Conservation (phyloP, 2,888 invertebrate species). For the Pecten maximus region DNA sequence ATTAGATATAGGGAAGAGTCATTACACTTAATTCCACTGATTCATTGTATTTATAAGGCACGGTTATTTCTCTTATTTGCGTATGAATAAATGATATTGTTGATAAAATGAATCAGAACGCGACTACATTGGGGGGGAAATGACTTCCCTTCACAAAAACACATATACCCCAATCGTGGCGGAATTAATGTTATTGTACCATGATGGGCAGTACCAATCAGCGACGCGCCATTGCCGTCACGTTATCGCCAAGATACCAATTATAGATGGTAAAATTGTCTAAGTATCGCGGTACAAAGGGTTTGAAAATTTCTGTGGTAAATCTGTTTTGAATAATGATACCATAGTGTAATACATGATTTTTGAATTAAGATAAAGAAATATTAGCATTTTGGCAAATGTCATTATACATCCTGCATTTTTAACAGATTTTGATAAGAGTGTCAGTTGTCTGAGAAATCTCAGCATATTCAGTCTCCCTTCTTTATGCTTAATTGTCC, state of each 20-base stretch:
- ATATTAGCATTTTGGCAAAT: conserved; percentile 15
- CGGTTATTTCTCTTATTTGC: conserved; percentile 24
- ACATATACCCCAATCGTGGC: conserved; percentile 33
- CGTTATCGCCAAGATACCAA: conserved; percentile 28
- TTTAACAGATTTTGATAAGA: conserved; percentile 21
- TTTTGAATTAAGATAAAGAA: conserved; percentile 33
- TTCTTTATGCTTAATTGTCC: background rate
- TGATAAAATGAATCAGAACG: conserved; percentile 25
- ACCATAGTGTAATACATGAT: background rate
- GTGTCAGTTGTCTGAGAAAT: background rate
- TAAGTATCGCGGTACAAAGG: conserved; percentile 6
- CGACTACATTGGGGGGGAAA: conserved; percentile 3
- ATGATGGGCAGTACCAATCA: conserved; percentile 32
- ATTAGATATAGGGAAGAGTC: conserved; percentile 41
- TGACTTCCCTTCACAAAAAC: conserved; percentile 33
- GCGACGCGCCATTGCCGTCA: conserved; percentile 20
- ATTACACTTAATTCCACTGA: conserved; percentile 47
- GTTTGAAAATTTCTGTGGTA: background rate
- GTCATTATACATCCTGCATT: background rate
- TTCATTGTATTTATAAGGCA: conserved; percentile 41
- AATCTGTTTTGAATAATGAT: conserved; percentile 35
- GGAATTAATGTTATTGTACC: conserved; percentile 28
- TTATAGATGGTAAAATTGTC: conserved; percentile 32
- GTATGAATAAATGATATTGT: conserved; percentile 35
- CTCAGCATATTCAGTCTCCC: background rate